Evolutionary conservation across 64 coral and sea anemone genomes (phyloP).

Genomic region (Montipora cactus): DNA sequence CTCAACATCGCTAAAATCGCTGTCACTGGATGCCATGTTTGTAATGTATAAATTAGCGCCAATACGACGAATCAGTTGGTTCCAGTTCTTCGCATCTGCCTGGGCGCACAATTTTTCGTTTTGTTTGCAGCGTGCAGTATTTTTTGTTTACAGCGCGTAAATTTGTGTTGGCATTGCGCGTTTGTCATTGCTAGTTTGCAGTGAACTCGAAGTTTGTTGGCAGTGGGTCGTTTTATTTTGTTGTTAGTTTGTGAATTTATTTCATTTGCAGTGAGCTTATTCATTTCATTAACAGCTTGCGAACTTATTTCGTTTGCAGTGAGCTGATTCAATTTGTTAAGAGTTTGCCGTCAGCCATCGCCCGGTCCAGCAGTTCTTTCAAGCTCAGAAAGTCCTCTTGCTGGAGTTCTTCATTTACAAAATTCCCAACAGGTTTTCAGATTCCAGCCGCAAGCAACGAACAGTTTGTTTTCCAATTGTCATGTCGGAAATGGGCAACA

Average conservation of each 20-base stretch:
- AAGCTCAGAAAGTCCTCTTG: no score
- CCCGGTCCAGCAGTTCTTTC: no score
- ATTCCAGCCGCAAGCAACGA: no score
- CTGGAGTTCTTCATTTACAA: no score
- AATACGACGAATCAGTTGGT: not conserved
- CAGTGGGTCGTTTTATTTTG: not conserved
- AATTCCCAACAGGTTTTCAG: no score
- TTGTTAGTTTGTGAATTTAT: no score
- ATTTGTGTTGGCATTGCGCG: not conserved
- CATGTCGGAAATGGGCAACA: no score
- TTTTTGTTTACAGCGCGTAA: not conserved
- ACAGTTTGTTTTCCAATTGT: no score
- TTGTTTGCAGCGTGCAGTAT: conserved; percentile 8
- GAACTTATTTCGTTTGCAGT: conserved; percentile 23
- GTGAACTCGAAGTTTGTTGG: not conserved
- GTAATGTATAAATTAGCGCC: not conserved
- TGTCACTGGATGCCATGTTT: conserved; percentile 13
- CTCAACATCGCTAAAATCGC: not conserved
- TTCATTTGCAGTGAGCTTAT: no score
- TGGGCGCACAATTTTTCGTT: conserved; percentile 35
- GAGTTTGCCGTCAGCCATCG: no score
- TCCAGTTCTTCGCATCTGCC: not conserved
- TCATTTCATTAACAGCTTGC: no score
- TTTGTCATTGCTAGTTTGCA: no score
- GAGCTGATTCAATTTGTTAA: not conserved